Conservation (phyloP, 2,113 vertebrate genomes). For the Elaphurus davidianus region DNA sequence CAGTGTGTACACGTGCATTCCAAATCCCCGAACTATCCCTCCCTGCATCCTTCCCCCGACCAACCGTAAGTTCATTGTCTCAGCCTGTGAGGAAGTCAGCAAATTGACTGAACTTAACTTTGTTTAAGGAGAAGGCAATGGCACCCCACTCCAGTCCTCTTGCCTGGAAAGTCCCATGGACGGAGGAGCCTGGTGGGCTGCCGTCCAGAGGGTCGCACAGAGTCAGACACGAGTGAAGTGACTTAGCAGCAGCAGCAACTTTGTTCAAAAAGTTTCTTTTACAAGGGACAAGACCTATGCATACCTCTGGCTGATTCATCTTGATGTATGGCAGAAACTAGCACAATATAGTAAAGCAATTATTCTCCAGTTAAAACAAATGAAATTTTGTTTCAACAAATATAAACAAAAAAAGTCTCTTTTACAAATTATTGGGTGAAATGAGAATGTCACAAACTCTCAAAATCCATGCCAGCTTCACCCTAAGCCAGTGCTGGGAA, state of each 20-base stretch:
- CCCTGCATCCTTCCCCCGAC: neutral
- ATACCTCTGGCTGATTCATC: too few species aligned
- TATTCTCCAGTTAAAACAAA: too few species aligned
- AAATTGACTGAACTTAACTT: neutral
- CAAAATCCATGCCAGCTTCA: neutral
- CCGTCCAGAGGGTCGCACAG: neutral
- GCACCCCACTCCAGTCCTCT: neutral
- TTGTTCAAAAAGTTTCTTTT: too few species aligned
- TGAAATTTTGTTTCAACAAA: too few species aligned
- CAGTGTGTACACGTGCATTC: neutral
- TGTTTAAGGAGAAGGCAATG: neutral
- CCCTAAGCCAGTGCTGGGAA: neutral
- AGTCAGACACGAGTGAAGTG: neutral
- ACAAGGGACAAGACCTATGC: too few species aligned
- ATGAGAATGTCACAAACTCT: neutral
- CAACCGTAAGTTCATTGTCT: neutral
- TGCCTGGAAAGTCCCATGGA: neutral
- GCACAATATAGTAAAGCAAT: too few species aligned
- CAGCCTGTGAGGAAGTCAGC: neutral
- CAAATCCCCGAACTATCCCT: neutral
- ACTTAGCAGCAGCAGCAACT: too few species aligned
- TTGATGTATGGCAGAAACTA: too few species aligned
- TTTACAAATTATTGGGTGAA: neutral
- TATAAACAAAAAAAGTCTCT: neutral
- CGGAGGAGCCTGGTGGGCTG: neutral